Evolutionary conservation across 2,797 vertebrate genomes (phyloP), one percentile per base, ranked within the genome.

Genomic region (Crocodylus rhombifer): DNA sequence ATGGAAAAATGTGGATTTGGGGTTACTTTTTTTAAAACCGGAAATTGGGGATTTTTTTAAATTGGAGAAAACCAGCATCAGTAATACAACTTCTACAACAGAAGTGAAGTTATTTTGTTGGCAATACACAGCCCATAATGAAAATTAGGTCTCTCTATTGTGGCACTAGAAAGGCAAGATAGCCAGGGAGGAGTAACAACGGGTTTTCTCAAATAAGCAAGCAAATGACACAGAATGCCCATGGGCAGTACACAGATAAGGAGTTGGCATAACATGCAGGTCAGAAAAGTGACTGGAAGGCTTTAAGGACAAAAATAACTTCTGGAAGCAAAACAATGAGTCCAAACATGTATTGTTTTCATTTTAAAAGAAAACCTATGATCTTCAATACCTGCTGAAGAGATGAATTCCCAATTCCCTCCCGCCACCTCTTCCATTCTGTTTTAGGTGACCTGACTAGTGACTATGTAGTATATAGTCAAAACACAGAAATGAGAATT

Each of bases 381-480:
- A 84, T 67, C 63, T 87, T 62, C 90, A 57, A 90, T 83, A 93
- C 76, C 87, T 63, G 88, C 88, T 67, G 92, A 95, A 89, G 71
- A 93, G 82, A 93, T 81, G 76, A 84, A 86, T 90, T 91, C 71
- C 25, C 84, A 65, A 78, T 78, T 88, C 91, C 65, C 51, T 90
- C 30, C 79, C 95, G 4, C 69, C 88, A 80, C 92, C 92, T 87
- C 93, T 91, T 91, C 23, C 82, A 93, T 94, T 96, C 89, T 82
- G 84, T 82, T 71, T 71, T 87, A 93, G 84, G 61, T 82, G 93
- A 92, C 36, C 20, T 91, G 90, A 94, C 91, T 95, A 96, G 84
- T 92, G 93, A 51, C 69, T 51, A 77, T 0, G 0, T 80, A 95
- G 93, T 90, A 86, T 81, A 90, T 89, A 90, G 90, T 60, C 82